Conservation (phyloP, 2,113 vertebrate species). For the Pituophis catenifer region DNA sequence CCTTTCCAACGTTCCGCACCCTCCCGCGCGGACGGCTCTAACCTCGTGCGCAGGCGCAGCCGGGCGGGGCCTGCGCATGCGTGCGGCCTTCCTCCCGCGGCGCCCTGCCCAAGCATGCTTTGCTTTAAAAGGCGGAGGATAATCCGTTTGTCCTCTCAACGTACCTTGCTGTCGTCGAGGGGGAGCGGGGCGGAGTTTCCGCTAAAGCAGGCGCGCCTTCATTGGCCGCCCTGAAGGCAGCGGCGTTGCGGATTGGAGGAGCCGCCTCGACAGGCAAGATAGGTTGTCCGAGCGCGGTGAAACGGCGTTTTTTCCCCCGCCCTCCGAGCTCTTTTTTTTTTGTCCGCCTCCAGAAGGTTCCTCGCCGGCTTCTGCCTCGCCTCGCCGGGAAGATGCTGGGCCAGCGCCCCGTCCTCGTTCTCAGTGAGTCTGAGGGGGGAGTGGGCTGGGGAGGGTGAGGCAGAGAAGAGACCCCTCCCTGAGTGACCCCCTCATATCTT, state of each 20-base stretch:
- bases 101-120: not conserved
- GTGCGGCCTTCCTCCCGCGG: not conserved
- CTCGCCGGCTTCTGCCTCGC: constrained; percentile 39
- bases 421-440: constrained; percentile 77
- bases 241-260: constrained; percentile 13
- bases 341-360: constrained; percentile 71
- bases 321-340: not conserved
- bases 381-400: constrained; percentile 79
- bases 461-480: fast-evolving
- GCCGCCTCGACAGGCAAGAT: fast-evolving
- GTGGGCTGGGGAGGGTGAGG: not conserved
- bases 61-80: not conserved
- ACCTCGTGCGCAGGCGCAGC: fast-evolving
- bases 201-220: not conserved
- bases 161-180: not conserved
- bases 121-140: fast-evolving
- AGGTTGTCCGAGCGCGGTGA: not conserved
- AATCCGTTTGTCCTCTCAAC: constrained; percentile 30
- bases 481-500: not conserved
- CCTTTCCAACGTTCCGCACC: not conserved
- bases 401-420: constrained; percentile 86
- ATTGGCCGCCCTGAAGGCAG: fast-evolving
- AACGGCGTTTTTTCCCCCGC: not conserved
- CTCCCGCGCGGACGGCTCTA: no score
- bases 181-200: constrained; percentile 16